Percentiles rank a stretch among this genome's conserved stretches.
These are phyloP conservation scores for Reinhardtius hippoglossoides DNA, from an alignment of 2,113 vertebrate species.

Conservation along the genomic window DNA sequence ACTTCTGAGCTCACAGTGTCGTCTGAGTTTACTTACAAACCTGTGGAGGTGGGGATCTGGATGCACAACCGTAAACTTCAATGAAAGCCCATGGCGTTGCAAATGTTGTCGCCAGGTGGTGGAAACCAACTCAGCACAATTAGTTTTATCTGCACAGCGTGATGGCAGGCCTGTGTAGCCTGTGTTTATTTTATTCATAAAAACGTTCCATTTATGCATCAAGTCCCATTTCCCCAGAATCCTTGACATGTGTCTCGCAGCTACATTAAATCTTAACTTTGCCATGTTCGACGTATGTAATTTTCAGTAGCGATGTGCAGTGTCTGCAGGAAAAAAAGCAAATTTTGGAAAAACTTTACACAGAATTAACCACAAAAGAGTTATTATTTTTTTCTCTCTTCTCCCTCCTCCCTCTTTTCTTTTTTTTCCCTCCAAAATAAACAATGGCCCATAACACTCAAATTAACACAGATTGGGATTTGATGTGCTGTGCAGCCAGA, in stretches of 20 bases:
- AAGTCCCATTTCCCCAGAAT: neutral
- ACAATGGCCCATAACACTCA: slow-evolving; percentile 81
- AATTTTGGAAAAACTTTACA: slow-evolving; percentile 55
- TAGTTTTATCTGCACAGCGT: slow-evolving; percentile 44
- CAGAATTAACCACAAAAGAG: slow-evolving; percentile 53
- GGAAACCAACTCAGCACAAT: slow-evolving; percentile 36
- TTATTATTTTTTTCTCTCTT: slow-evolving; percentile 56
- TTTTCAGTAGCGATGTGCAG: slow-evolving; percentile 61
- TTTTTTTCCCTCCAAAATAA: slow-evolving; percentile 70
- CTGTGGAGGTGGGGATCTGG: slow-evolving; percentile 11
- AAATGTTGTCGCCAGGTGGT: slow-evolving; percentile 65
- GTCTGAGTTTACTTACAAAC: too few relatives aligned
- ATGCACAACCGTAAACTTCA: slow-evolving; percentile 21
- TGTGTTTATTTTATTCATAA: slow-evolving; percentile 47
- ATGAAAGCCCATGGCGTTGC: slow-evolving; percentile 38
- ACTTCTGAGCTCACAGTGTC: too few relatives aligned
- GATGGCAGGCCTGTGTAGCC: slow-evolving; percentile 34
- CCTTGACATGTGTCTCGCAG: slow-evolving; percentile 29
- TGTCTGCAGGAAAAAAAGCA: slow-evolving; percentile 16
- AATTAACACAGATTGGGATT: slow-evolving; percentile 84
- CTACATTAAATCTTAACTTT: slow-evolving; percentile 63
- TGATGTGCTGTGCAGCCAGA: slow-evolving; percentile 79
- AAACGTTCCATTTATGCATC: slow-evolving; percentile 42
- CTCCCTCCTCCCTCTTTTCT: slow-evolving; percentile 4
- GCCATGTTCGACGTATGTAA: slow-evolving; percentile 54